phyloP scores from a whole-genome alignment of 1,140 invertebrate genomes.

The Diabrotica virgifera region DNA sequence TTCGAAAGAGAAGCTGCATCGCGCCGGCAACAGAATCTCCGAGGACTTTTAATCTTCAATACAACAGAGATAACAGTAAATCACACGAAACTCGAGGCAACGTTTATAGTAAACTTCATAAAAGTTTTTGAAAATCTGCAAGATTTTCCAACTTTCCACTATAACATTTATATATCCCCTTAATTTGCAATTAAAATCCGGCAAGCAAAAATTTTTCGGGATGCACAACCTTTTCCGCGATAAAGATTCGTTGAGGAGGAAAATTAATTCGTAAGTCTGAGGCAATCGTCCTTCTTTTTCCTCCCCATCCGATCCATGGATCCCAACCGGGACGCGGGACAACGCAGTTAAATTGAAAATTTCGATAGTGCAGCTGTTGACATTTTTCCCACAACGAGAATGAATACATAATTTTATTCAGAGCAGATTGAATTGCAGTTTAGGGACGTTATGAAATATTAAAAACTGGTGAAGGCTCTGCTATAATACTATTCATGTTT shows the following conservation, averaged over 20 bases:
- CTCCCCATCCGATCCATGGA: slow-evolving; percentile 9
- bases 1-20: too few relatives aligned
- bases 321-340: slow-evolving; percentile 12
- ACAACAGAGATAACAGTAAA: slow-evolving; percentile 9
- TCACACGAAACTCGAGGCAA: background rate
- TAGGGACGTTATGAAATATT: slow-evolving; percentile 17
- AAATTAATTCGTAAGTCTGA: slow-evolving; percentile 20
- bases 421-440: slow-evolving; percentile 18
- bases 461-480: slow-evolving; percentile 1
- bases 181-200: slow-evolving; percentile 23
- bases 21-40: background rate
- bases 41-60: slow-evolving; percentile 4
- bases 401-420: slow-evolving; percentile 19
- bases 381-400: slow-evolving; percentile 22
- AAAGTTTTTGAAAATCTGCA: slow-evolving; percentile 9
- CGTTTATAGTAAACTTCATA: slow-evolving; percentile 4
- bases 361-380: slow-evolving; percentile 24
- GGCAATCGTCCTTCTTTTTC: slow-evolving; percentile 1
- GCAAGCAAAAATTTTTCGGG: slow-evolving; percentile 15
- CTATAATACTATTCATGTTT: background rate
- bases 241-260: slow-evolving; percentile 19
- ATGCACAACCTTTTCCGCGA: slow-evolving; percentile 19
- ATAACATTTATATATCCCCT: slow-evolving; percentile 19
- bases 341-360: slow-evolving; percentile 19
- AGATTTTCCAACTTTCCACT: slow-evolving; percentile 9